phyloP scores from a whole-genome alignment of 2,888 invertebrate species.

The Cosmopolites sordidus region DNA sequence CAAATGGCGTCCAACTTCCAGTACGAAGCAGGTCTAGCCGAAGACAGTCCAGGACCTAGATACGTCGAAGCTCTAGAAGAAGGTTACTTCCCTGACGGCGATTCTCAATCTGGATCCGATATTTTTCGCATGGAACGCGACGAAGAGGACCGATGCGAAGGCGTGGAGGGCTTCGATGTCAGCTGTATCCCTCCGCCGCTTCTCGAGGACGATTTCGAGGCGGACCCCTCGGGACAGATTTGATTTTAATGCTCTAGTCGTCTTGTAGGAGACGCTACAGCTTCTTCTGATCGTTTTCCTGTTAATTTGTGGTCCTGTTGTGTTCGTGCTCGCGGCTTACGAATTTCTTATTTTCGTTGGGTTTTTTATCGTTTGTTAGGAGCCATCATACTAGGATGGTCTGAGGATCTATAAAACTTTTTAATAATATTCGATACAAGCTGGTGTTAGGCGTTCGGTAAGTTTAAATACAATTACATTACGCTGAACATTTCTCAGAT shows the following conservation, averaged over 20 bases:
- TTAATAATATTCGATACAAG: no score
- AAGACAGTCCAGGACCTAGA: conserved; percentile 34
- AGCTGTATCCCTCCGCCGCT: conserved; percentile 73
- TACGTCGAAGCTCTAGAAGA: conserved; percentile 49
- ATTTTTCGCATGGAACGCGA: conserved; percentile 49
- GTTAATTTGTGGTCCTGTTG: conserved; percentile 27
- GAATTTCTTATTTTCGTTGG: conserved; percentile 31
- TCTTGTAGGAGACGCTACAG: conserved; percentile 30
- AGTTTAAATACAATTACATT: no score
- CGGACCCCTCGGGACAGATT: conserved; percentile 46
- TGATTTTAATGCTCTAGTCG: conserved; percentile 44
- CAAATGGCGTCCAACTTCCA: conserved; percentile 43
- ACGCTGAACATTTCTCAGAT: no score
- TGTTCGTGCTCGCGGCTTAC: conserved; percentile 29
- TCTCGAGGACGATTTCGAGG: conserved; percentile 69
- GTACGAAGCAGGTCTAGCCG: conserved; percentile 38
- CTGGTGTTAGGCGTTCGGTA: no score
- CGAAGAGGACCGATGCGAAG: conserved; percentile 58
- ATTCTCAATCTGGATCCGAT: conserved; percentile 52
- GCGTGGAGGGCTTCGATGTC: conserved; percentile 72
- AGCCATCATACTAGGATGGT: no score
- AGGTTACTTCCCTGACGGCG: conserved; percentile 62
- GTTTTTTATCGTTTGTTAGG: conserved; percentile 32
- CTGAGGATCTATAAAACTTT: no score
- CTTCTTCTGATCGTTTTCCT: conserved; percentile 31